Evolutionary conservation across 2,797 vertebrate species (phyloP).

Genomic region (Lithobates pipiens): DNA sequence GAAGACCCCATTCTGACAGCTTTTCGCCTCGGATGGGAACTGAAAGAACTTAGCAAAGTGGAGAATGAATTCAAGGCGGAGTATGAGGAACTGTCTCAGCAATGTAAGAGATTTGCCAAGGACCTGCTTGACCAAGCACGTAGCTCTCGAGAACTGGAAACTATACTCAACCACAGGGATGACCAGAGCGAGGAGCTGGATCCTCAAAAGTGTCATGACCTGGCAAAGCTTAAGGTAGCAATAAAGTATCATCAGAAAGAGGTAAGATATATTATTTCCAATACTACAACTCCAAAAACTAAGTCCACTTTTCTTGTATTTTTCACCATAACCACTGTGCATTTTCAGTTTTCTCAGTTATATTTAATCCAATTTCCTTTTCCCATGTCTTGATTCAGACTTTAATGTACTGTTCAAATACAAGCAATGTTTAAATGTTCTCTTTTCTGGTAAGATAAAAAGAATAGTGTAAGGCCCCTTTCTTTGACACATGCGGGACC

Average conservation of each 20-base stretch:
- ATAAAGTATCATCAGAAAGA: constrained; percentile 98
- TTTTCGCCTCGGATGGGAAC: constrained; percentile 94
- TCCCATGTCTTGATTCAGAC: background rate
- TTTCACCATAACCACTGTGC: background rate
- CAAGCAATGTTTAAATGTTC: no score
- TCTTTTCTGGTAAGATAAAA: no score
- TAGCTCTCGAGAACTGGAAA: constrained; percentile 93
- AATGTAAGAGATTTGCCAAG: constrained; percentile 96
- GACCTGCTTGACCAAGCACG: constrained; percentile 95
- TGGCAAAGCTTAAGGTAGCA: constrained; percentile 96
- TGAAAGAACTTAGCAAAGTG: constrained; percentile 97
- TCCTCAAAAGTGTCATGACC: constrained; percentile 90
- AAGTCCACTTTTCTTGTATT: background rate
- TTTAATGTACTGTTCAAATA: no score
- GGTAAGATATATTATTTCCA: constrained; percentile 72
- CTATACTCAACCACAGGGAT: constrained; percentile 94
- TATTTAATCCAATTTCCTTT: background rate
- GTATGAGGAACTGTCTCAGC: constrained; percentile 96
- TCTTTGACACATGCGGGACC: no score
- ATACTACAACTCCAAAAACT: no score
- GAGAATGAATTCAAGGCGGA: constrained; percentile 98
- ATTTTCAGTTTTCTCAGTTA: background rate
- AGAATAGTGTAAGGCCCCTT: no score
- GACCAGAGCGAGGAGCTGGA: constrained; percentile 95
- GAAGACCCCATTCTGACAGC: constrained; percentile 96